A percentile compares a stretch with the other conserved stretches of the same genome.
Conservation (phyloP, 37 sponge, comb jelly and placozoan species). For the Haliclona indistincta region DNA sequence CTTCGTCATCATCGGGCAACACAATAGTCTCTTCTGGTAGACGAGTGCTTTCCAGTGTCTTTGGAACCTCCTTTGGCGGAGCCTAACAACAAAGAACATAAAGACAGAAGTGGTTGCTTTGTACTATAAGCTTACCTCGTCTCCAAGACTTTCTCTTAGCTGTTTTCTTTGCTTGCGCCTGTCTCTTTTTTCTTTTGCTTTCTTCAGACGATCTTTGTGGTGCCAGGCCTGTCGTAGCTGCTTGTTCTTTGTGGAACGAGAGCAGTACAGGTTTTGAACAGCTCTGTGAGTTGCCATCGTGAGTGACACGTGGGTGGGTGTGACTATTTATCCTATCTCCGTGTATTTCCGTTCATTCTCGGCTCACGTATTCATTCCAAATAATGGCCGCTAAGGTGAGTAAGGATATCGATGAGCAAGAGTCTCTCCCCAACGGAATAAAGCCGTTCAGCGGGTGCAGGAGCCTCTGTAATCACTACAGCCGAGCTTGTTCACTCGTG, state of each 20-base stretch:
- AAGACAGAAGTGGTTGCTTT: not conserved
- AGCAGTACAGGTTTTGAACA: no score
- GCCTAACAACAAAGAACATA: conserved; percentile 26
- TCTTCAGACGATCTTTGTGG: conserved; percentile 30
- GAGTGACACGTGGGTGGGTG: no score
- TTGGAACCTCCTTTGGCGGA: conserved; percentile 79
- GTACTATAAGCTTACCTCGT: conserved; percentile 50
- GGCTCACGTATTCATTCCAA: no score
- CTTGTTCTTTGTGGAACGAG: conserved; percentile 39
- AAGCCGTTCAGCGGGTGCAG: no score
- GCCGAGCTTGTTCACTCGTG: conserved; percentile 47
- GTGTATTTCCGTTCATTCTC: no score
- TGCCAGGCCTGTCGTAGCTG: conserved; percentile 29
- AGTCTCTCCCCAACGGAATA: no score
- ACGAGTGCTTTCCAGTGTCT: conserved; percentile 87
- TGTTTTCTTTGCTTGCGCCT: conserved; percentile 55
- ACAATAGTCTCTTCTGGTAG: conserved; percentile 84
- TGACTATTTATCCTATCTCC: no score
- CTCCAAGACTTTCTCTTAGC: conserved; percentile 61
- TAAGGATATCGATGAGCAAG: no score
- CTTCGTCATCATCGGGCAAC: conserved; percentile 84
- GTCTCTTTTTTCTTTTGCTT: conserved; percentile 60
- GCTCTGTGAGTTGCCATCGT: no score
- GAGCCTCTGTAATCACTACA: conserved; percentile 56
- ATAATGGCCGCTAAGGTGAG: no score